These are phyloP conservation scores for Sceloporus undulatus DNA, from an alignment of 2,113 vertebrate species.

Conservation along the genomic window DNA sequence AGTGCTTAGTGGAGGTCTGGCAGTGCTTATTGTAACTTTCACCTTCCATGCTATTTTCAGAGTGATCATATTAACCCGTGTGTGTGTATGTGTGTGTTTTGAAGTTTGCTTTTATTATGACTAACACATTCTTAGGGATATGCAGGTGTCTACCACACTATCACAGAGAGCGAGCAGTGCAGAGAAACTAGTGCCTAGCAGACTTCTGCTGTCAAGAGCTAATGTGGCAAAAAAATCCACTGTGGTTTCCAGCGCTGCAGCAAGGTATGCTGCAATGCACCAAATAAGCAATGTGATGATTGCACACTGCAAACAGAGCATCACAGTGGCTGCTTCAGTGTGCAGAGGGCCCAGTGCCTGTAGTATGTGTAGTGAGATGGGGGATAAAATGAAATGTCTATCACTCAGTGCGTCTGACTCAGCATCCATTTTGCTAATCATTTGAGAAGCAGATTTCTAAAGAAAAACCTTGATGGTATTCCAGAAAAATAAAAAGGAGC, in stretches of 20 bases:
- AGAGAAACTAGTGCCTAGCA: not conserved
- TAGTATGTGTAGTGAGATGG: not conserved
- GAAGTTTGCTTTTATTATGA: not conserved
- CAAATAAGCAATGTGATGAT: slow-evolving; percentile 40
- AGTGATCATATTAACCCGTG: not conserved
- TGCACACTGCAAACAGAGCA: not conserved
- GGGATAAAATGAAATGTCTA: not conserved
- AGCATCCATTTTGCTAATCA: not conserved
- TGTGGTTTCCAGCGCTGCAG: slow-evolving; percentile 43
- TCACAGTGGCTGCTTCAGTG: not conserved
- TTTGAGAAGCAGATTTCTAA: not conserved
- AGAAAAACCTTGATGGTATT: slow-evolving; percentile 13
- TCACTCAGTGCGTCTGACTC: not conserved
- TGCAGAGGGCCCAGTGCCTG: not conserved
- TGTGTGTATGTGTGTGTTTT: no score
- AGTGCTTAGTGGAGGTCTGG: slow-evolving; percentile 1
- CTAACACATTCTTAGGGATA: accelerated
- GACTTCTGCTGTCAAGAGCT: slow-evolving; percentile 1
- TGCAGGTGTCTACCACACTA: not conserved
- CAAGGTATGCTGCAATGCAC: slow-evolving; percentile 61
- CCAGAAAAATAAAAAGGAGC: not conserved
- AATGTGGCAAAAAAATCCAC: slow-evolving; percentile 4
- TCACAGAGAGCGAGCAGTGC: not conserved
- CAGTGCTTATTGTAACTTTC: slow-evolving; percentile 10
- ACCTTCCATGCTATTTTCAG: slow-evolving; percentile 11